Conservation (phyloP, 2,113 vertebrate genomes). For the Garra rufa region DNA sequence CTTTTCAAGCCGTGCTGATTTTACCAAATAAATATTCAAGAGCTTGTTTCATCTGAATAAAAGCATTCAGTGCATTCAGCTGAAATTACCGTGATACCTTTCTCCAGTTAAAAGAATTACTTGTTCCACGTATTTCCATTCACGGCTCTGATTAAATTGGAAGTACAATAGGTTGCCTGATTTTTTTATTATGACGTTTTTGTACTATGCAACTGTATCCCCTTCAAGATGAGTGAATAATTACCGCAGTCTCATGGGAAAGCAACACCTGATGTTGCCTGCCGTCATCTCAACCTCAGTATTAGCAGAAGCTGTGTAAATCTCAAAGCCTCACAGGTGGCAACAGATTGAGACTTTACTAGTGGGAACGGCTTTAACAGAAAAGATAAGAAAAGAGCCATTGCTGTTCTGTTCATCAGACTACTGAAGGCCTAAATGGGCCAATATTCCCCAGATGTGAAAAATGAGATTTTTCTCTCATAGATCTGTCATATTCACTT, state of each 20-base stretch:
- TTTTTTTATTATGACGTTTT: not conserved
- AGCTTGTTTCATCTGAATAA: constrained; percentile 8
- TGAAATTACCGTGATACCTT: not conserved
- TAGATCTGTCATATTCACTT: constrained; percentile 48
- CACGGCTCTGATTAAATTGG: not conserved
- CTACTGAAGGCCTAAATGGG: constrained; percentile 31
- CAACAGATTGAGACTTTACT: constrained; percentile 13
- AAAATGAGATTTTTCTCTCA: constrained; percentile 41
- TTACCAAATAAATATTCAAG: constrained; percentile 11
- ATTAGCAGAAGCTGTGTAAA: constrained; percentile 28
- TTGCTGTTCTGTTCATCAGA: constrained; percentile 39
- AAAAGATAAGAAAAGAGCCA: constrained; percentile 25
- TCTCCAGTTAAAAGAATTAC: not conserved
- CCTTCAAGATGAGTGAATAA: constrained; percentile 4
- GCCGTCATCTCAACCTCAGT: constrained; percentile 12
- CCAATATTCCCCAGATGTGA: constrained; percentile 37
- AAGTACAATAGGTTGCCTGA: not conserved
- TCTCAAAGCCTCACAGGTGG: not conserved
- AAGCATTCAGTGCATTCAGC: constrained; percentile 8
- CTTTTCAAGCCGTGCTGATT: constrained; percentile 19
- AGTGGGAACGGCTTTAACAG: not conserved
- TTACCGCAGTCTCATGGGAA: not conserved
- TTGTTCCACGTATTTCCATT: not conserved
- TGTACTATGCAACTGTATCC: not conserved
- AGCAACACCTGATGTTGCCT: not conserved